phyloP scores from a whole-genome alignment of 2,113 vertebrate genomes.

The Anser cygnoides region DNA sequence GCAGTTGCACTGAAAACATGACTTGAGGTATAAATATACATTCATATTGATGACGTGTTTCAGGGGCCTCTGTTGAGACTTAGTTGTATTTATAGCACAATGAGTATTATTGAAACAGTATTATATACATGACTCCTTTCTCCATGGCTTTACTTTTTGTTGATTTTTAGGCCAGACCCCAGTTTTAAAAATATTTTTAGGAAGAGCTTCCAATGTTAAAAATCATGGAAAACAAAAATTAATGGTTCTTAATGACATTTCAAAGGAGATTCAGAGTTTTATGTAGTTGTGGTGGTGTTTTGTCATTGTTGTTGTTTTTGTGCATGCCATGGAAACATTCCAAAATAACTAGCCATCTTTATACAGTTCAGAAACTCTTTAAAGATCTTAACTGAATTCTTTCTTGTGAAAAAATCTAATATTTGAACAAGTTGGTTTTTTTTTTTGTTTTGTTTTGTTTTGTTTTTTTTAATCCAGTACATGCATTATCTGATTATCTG shows the following conservation, averaged over 20 bases:
- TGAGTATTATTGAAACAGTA: background rate
- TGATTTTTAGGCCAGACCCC: background rate
- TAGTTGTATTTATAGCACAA: background rate
- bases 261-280: rapidly evolving
- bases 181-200: background rate
- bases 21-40: background rate
- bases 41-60: background rate
- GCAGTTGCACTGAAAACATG: background rate
- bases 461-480: background rate
- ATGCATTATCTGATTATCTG: background rate
- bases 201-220: background rate
- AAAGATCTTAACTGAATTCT: background rate
- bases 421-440: background rate
- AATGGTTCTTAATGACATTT: background rate
- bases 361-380: background rate
- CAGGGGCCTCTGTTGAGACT: background rate
- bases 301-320: background rate
- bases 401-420: background rate
- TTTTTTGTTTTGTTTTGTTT: background rate
- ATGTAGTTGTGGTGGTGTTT: background rate
- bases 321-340: background rate
- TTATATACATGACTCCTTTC: background rate
- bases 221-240: background rate
- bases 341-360: background rate
- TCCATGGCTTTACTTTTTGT: background rate